These are phyloP conservation scores for Pyrgus malvae DNA, from an alignment of 2,888 invertebrate species.

Conservation along the genomic window DNA sequence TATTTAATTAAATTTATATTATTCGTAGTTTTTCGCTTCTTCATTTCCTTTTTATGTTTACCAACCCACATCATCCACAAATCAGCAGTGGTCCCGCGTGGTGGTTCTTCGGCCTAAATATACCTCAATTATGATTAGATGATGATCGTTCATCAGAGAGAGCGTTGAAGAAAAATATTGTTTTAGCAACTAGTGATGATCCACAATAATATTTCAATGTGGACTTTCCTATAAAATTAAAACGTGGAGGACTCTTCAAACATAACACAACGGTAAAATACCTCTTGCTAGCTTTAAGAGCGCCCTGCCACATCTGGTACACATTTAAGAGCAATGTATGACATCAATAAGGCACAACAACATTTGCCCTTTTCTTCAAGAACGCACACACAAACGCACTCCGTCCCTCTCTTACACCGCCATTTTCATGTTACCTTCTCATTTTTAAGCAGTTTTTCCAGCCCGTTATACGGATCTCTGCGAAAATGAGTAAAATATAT, in stretches of 20 bases:
- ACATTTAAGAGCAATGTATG: conserved; percentile 56
- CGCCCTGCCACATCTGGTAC: conserved; percentile 49
- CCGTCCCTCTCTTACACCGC: conserved; percentile 35
- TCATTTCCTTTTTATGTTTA: no score
- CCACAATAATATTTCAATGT: no score
- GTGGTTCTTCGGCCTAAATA: no score
- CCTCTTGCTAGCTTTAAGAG: conserved; percentile 40
- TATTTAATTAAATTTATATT: no score
- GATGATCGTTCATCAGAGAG: no score
- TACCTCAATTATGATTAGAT: no score
- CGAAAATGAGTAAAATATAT: conserved; percentile 64
- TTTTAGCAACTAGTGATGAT: no score
- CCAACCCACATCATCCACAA: no score
- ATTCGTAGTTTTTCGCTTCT: no score
- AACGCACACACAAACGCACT: conserved; percentile 34
- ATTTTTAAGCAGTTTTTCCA: conserved; percentile 53
- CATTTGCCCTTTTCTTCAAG: conserved; percentile 42
- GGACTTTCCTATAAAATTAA: not conserved
- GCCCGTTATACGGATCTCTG: conserved; percentile 50
- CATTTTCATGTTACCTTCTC: conserved; percentile 32
- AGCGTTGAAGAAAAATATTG: no score
- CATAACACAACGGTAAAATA: conserved; percentile 33
- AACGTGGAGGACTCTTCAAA: not conserved
- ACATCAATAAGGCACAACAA: conserved; percentile 55
- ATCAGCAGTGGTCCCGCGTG: no score